Conservation (phyloP, 2,888 invertebrate genomes). For the Noctua pronuba region DNA sequence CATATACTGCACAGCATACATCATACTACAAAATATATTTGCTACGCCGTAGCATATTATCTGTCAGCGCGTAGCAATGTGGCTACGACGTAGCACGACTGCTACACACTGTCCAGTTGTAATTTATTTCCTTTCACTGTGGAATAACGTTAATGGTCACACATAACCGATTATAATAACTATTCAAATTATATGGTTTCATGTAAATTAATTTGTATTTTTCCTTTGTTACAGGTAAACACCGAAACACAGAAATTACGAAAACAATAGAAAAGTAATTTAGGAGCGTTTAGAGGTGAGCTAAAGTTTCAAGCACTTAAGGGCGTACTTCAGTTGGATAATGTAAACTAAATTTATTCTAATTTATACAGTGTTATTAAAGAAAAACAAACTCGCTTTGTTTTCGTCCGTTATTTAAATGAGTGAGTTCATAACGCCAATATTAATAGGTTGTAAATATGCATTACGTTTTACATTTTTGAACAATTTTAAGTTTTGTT, state of each 20-base stretch:
- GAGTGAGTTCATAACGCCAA: constrained; percentile 9
- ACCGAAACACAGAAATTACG: constrained; percentile 1
- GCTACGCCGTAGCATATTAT: constrained; percentile 10
- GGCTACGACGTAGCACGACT: constrained; percentile 24
- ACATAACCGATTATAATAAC: background rate
- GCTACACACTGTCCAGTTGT: background rate
- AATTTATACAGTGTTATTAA: constrained; percentile 18
- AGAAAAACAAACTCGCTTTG: constrained; percentile 13
- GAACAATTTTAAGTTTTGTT: background rate
- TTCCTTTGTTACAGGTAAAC: constrained; percentile 62
- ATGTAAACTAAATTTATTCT: constrained; percentile 29
- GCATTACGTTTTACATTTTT: constrained; percentile 11
- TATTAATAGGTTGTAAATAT: constrained; percentile 1
- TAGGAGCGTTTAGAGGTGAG: constrained; percentile 14
- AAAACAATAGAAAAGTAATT: constrained; percentile 26
- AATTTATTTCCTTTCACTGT: background rate
- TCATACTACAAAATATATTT: background rate
- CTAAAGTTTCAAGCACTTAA: background rate
- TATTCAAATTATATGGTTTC: background rate
- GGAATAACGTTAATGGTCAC: background rate
- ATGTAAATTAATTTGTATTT: constrained; percentile 40
- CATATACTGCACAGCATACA: background rate
- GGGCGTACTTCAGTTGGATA: background rate
- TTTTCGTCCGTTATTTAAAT: constrained; percentile 39
- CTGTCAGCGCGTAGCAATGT: background rate